phyloP scores from a whole-genome alignment of 2,797 vertebrate genomes.

The Hyperoplus immaculatus region DNA sequence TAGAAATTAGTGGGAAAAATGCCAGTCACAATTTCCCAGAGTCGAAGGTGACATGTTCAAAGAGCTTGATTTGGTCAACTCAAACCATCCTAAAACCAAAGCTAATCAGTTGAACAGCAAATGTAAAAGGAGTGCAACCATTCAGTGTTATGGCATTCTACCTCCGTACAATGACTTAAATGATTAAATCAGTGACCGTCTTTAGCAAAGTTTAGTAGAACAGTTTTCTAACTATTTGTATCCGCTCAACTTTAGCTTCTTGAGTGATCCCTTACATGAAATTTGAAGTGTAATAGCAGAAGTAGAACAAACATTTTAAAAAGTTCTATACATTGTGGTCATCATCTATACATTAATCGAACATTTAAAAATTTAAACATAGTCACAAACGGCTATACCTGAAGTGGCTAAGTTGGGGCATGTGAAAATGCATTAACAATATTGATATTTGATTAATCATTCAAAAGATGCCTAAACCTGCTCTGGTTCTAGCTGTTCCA shows the following conservation, averaged over 20 bases:
- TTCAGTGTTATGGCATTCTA: neutral
- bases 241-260: neutral
- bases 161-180: neutral
- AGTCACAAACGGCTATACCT: neutral
- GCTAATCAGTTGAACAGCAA: neutral
- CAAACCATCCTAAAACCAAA: neutral
- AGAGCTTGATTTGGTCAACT: neutral
- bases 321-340: neutral
- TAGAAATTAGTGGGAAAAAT: neutral
- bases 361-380: neutral
- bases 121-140: neutral
- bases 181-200: neutral
- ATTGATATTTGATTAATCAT: neutral
- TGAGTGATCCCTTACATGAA: neutral
- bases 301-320: neutral
- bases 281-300: neutral
- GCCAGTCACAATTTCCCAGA: neutral
- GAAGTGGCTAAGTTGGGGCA: neutral
- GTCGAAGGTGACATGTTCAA: neutral
- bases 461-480: neutral
- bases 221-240: neutral
- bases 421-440: neutral
- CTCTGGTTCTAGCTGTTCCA: neutral
- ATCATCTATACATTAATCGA: neutral
- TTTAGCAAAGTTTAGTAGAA: neutral